Base-by-base conservation (phyloP, 2,888 invertebrate species). In the Mimumesa dahlbomi region DNA sequence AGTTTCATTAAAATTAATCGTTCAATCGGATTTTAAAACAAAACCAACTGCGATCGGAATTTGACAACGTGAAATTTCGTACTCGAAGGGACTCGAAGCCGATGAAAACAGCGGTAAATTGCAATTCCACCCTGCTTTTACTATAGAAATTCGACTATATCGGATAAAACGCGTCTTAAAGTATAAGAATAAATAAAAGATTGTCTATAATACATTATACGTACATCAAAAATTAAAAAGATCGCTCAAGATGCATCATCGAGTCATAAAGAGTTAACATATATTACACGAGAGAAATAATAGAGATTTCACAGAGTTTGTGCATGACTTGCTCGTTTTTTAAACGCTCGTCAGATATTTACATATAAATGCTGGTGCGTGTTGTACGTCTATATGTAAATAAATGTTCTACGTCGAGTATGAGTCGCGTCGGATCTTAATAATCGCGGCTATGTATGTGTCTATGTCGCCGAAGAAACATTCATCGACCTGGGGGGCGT, bases 271-370 rank as follows among this genome's bases (percentile, higher is more conserved):
- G 25, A n/a, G 9, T 11, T n/a, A n/a, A 14, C 9, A 42, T 42
- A 18, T 42, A 42, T 19, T 42, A 18, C 16, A 42, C 19, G 18
- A 42, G 52, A 52, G 52, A 52, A 29, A 19, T 14, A n/a, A 52
- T 21, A 13, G 22, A 18, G 16, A 14, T 52, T 52, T 18, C 50
- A n/a, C n/a, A n/a, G n/a, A 46, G 16, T 45, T 61, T 56, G 62
- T 52, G 57, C 54, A 56, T 25, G 29, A 52, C 64, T 75, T 73
- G 21, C 40, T 77, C 52, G 61, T 69, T 75, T 48, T n/a, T n/a
- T n/a, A n/a, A 73, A 81, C 75, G 78, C 68, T 75, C 73, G 62
- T 70, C 53, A 72, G 63, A 57, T 68, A 77, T 67, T 53, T 70
- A 59, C 72, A 64, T 58, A 67, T 56, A 70, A 52, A 70, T 43